Percentiles rank a stretch among this genome's conserved stretches.
phyloP scores from a whole-genome alignment of 2,888 invertebrate species.

The Pollenia amentaria region DNA sequence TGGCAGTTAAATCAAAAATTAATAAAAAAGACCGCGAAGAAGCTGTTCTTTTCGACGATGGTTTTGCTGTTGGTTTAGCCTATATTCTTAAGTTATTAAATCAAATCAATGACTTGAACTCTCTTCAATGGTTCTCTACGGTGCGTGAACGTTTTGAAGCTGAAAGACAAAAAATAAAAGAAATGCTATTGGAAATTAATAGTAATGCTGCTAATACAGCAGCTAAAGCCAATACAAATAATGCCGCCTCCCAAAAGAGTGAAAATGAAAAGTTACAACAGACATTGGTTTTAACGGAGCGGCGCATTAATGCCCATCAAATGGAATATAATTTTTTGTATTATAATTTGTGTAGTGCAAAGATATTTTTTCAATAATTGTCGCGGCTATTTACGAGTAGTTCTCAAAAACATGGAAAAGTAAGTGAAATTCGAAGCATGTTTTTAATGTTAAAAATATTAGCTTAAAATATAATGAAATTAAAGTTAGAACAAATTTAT shows the following conservation, averaged over 20 bases:
- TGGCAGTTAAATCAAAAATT: conserved; percentile 96
- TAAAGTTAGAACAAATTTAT: no score
- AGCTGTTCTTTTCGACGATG: conserved; percentile 98
- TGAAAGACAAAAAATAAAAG: conserved; percentile 86
- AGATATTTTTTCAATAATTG: conserved; percentile 93
- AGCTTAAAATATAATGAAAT: no score
- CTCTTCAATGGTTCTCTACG: conserved; percentile 97
- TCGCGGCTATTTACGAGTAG: not conserved
- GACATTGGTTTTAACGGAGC: conserved; percentile 94
- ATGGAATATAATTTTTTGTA: conserved; percentile 96
- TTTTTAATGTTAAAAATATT: not conserved
- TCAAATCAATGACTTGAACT: conserved; percentile 94
- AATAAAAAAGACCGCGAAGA: conserved; percentile 90
- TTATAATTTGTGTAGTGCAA: conserved; percentile 96
- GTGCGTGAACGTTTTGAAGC: conserved; percentile 89
- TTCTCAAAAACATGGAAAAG: not conserved
- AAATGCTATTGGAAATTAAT: conserved; percentile 89
- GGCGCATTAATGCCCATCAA: conserved; percentile 91
- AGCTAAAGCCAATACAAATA: conserved; percentile 82
- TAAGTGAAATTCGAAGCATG: not conserved
- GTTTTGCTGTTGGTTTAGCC: conserved; percentile 97
- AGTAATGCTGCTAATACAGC: conserved; percentile 85
- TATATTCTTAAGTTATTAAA: conserved; percentile 96
- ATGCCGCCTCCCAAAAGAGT: conserved; percentile 72
- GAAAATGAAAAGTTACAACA: conserved; percentile 94